Conservation (phyloP, 2,113 vertebrate genomes). For the Rhabdomys dilectus region DNA sequence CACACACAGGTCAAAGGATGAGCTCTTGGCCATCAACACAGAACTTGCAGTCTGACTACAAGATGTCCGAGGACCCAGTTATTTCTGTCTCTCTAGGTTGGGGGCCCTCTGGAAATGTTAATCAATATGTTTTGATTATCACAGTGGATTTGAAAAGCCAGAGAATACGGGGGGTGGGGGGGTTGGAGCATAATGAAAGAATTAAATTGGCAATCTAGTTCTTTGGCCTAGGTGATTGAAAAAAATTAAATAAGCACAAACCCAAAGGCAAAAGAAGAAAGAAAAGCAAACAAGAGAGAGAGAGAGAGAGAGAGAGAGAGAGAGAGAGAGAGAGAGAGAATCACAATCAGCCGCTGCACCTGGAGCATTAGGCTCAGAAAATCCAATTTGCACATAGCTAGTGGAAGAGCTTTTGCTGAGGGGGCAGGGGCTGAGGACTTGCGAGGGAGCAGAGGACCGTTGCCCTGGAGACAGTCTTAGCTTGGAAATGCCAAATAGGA, state of each 20-base stretch:
- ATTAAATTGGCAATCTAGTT: conserved; percentile 59
- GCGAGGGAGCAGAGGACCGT: conserved; percentile 46
- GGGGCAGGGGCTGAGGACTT: conserved; percentile 58
- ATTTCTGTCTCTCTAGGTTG: neutral
- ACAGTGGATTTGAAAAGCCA: conserved; percentile 8
- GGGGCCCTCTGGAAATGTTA: conserved; percentile 44
- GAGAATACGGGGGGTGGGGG: conserved; percentile 17
- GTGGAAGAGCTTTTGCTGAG: conserved; percentile 24
- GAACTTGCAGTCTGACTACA: neutral
- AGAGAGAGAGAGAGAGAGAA: neutral
- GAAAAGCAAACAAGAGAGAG: neutral
- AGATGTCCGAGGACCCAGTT: neutral
- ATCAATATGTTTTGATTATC: conserved; percentile 56
- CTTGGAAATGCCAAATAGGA: conserved; percentile 77
- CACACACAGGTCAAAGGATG: neutral
- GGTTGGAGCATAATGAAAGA: neutral
- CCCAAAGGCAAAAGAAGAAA: conserved; percentile 32
- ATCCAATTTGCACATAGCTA: conserved; percentile 79
- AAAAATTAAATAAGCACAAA: conserved; percentile 76
- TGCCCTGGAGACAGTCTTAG: conserved; percentile 80
- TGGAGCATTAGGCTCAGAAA: conserved; percentile 70
- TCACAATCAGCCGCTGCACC: conserved; percentile 62
- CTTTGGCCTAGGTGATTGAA: conserved; percentile 24
- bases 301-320: neutral
- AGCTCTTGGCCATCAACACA: neutral